These are phyloP conservation scores for Hybos culiciformis DNA, from an alignment of 2,888 invertebrate genomes.

Conservation along the genomic window DNA sequence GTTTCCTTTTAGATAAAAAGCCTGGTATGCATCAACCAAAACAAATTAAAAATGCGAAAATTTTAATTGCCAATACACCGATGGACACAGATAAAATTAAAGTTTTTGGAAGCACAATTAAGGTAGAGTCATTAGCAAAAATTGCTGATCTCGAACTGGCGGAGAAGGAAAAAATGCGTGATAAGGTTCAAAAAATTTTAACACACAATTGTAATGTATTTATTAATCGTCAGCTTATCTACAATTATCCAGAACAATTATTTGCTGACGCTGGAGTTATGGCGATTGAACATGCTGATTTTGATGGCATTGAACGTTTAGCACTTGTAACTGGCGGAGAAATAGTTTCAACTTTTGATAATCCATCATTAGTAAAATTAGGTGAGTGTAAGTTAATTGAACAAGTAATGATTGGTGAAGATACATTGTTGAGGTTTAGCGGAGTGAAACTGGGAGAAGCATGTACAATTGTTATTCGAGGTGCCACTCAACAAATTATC, in stretches of 20 bases:
- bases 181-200: slow-evolving; percentile 93
- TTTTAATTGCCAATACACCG: slow-evolving; percentile 96
- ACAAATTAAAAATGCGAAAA: slow-evolving; percentile 79
- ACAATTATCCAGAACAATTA: slow-evolving; percentile 98
- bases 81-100: slow-evolving; percentile 99
- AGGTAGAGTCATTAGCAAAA: slow-evolving; percentile 84
- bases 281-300: slow-evolving; percentile 99
- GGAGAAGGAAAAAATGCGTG: slow-evolving; percentile 99
- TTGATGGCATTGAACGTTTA: slow-evolving; percentile 95
- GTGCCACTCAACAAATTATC: slow-evolving; percentile 95
- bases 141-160: slow-evolving; percentile 95
- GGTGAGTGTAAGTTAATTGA: slow-evolving; percentile 93
- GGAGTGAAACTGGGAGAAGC: slow-evolving; percentile 93
- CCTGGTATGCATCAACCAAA: slow-evolving; percentile 97
- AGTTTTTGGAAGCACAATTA: slow-evolving; percentile 91
- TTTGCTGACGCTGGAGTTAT: slow-evolving; percentile 97
- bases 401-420: slow-evolving; percentile 92
- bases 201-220: slow-evolving; percentile 94
- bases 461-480: slow-evolving; percentile 91
- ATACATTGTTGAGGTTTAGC: slow-evolving; percentile 83
- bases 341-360: slow-evolving; percentile 96
- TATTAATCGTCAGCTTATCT: slow-evolving; percentile 96
- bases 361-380: slow-evolving; percentile 79
- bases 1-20: slow-evolving; percentile 91
- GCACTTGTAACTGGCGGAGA: slow-evolving; percentile 97